Conservation (phyloP, 35 echinoderm and acorn worm species). For the Chiridota heheva region DNA sequence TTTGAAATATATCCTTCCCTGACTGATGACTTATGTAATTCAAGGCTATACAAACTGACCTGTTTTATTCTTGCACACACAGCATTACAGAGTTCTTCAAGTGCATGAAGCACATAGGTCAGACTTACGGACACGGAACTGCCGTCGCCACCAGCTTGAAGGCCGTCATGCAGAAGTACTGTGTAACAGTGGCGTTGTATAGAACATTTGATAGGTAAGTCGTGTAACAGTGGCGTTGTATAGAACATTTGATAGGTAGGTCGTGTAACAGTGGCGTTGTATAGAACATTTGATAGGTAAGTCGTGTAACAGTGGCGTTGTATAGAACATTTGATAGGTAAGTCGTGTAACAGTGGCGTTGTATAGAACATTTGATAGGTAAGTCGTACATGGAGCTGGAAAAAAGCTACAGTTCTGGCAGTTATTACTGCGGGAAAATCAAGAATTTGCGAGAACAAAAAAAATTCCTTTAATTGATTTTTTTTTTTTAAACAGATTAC, state of each 20-base stretch:
- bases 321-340: background rate
- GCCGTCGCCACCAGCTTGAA: slow-evolving; percentile 38
- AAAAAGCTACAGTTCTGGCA: no score
- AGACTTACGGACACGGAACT: slow-evolving; percentile 25
- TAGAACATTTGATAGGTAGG: background rate
- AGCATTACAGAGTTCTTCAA: slow-evolving; percentile 76
- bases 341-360: background rate
- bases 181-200: slow-evolving; percentile 52
- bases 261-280: background rate
- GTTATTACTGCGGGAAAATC: no score
- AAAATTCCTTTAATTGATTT: no score
- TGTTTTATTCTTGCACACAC: no score
- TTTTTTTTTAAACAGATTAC: no score
- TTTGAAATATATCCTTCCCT: no score
- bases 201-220: slow-evolving; percentile 71
- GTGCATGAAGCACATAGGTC: slow-evolving; percentile 44
- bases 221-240: background rate
- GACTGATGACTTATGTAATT: no score
- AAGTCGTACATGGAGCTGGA: slow-evolving; percentile 38
- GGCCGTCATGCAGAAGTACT: slow-evolving; percentile 66
- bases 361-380: slow-evolving; percentile 16
- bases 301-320: background rate
- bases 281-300: background rate
- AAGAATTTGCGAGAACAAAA: no score
- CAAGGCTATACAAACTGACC: no score